Conservation (phyloP, 2,888 invertebrate species). For the Aporophyla nigra region DNA sequence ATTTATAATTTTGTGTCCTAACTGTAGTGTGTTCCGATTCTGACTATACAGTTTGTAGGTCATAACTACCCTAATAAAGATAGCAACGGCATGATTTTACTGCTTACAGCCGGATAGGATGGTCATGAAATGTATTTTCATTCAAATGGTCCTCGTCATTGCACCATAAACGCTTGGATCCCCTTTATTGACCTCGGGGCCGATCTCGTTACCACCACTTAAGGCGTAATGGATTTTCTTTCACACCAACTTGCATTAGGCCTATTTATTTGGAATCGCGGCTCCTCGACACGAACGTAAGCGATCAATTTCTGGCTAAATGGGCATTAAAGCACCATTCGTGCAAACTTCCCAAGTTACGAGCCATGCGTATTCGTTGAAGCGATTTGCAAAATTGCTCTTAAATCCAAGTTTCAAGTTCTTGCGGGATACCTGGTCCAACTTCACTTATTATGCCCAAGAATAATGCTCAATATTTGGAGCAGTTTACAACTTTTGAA, state of each 20-base stretch:
- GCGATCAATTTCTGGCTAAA: conserved; percentile 78
- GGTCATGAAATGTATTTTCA: conserved; percentile 59
- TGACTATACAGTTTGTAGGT: conserved; percentile 21
- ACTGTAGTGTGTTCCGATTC: conserved; percentile 2
- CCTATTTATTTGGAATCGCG: conserved; percentile 53
- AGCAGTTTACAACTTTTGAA: conserved; percentile 66
- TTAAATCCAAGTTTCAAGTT: conserved; percentile 74
- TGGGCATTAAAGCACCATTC: conserved; percentile 81
- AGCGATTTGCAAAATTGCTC: conserved; percentile 83
- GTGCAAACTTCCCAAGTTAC: conserved; percentile 77
- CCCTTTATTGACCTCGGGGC: conserved; percentile 52
- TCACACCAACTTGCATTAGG: conserved; percentile 48
- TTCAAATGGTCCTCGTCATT: conserved; percentile 58
- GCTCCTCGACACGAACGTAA: conserved; percentile 52
- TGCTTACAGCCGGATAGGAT: conserved; percentile 42
- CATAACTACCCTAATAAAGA: conserved; percentile 58
- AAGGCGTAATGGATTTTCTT: conserved; percentile 59
- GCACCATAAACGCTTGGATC: conserved; percentile 54
- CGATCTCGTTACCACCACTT: conserved; percentile 51
- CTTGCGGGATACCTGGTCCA: conserved; percentile 73
- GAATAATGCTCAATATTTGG: conserved; percentile 74
- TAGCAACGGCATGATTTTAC: conserved; percentile 52
- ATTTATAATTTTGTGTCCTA: not conserved
- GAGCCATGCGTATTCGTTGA: conserved; percentile 80
- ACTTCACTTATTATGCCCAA: conserved; percentile 74